A percentile compares a stretch with the other conserved stretches of the same genome.
phyloP scores from a whole-genome alignment of 2,888 invertebrate genomes.

The Odontocerum albicorne region DNA sequence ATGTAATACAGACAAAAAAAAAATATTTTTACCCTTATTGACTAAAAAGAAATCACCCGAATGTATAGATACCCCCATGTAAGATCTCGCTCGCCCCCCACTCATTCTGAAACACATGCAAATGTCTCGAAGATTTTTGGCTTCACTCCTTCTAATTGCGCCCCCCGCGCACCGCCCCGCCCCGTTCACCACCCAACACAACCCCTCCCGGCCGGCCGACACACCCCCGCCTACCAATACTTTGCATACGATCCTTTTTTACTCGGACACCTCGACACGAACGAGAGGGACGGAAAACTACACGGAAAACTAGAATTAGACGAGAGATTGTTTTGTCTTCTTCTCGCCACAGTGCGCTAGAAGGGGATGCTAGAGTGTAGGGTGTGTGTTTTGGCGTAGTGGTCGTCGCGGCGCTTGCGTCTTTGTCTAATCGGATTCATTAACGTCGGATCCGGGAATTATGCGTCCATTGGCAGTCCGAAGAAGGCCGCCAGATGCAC shows the following conservation, averaged over 20 bases:
- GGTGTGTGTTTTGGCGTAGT: slow-evolving; percentile 23
- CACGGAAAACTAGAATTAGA: slow-evolving; percentile 49
- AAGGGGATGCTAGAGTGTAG: slow-evolving; percentile 24
- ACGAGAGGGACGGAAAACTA: slow-evolving; percentile 32
- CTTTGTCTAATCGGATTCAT: slow-evolving; percentile 58
- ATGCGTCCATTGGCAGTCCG: slow-evolving; percentile 56
- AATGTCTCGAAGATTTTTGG: slow-evolving; percentile 23
- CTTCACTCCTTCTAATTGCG: slow-evolving; percentile 33
- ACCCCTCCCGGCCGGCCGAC: slow-evolving; percentile 36
- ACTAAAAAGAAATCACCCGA: too few species aligned
- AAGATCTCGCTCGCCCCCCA: neutral
- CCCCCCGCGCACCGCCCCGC: slow-evolving; percentile 13
- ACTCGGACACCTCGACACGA: slow-evolving; percentile 28
- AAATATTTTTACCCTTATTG: too few species aligned
- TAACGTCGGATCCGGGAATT: slow-evolving; percentile 59
- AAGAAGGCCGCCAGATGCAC: slow-evolving; percentile 42
- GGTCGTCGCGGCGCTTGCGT: slow-evolving; percentile 34
- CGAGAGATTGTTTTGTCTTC: slow-evolving; percentile 41
- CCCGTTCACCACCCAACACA: slow-evolving; percentile 21
- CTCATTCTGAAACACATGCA: slow-evolving; percentile 29
- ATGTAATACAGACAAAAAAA: too few species aligned
- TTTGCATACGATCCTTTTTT: slow-evolving; percentile 32
- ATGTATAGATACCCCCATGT: too few species aligned
- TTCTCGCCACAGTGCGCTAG: slow-evolving; percentile 16
- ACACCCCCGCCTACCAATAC: slow-evolving; percentile 37